Evolutionary conservation across 37 sponge, comb jelly and placozoan genomes (phyloP).

Genomic region (Cliona cf. orientalis): DNA sequence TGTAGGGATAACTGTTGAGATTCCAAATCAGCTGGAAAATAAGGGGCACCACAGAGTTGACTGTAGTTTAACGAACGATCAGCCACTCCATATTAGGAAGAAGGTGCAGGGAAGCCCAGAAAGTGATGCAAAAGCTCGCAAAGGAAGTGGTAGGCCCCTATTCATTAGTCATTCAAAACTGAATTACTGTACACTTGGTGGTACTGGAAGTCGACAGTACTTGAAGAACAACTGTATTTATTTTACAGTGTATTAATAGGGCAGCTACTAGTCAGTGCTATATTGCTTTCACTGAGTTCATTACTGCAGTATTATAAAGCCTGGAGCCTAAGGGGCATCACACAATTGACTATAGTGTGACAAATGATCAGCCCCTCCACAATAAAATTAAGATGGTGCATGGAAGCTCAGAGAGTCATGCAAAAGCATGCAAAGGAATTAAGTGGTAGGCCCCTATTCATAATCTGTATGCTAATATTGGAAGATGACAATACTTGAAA

Average conservation of each 20-base stretch:
- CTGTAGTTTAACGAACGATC: background rate
- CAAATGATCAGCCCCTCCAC: too few relatives aligned
- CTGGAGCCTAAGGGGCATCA: too few relatives aligned
- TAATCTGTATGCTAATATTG: too few relatives aligned
- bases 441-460: too few relatives aligned
- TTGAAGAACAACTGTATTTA: conserved; percentile 20
- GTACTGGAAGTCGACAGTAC: background rate
- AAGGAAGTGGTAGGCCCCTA: conserved; percentile 11
- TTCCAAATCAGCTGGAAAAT: conserved; percentile 8
- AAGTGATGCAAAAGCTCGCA: background rate
- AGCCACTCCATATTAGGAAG: background rate
- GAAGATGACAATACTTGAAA: too few relatives aligned
- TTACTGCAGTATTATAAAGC: too few relatives aligned
- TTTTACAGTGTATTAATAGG: background rate
- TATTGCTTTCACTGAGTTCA: background rate
- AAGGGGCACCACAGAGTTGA: background rate
- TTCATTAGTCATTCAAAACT: conserved; percentile 22
- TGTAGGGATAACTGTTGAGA: conserved; percentile 18
- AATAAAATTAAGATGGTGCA: too few relatives aligned
- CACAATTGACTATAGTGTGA: too few relatives aligned
- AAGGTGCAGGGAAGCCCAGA: background rate
- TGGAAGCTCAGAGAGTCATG: too few relatives aligned
- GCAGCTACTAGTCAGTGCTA: background rate
- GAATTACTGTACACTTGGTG: background rate
- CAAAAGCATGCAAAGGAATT: too few relatives aligned